phyloP scores from a whole-genome alignment of 2,113 vertebrate genomes.

The Megalops atlanticus region DNA sequence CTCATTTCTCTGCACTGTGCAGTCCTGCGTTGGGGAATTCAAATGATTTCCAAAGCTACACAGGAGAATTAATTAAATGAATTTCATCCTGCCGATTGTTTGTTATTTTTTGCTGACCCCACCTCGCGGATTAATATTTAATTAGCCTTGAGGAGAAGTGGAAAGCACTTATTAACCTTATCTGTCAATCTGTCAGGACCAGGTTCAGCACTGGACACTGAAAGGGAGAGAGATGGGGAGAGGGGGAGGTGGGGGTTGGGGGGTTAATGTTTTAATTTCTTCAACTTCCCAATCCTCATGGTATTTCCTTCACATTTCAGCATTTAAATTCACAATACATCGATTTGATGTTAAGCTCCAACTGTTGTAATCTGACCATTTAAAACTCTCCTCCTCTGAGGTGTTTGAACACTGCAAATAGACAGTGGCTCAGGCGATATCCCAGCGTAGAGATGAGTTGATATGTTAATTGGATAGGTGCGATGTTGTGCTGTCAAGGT shows the following conservation, averaged over 20 bases:
- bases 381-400: background rate
- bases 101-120: slow-evolving; percentile 83
- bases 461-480: slow-evolving; percentile 32
- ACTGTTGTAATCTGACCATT: slow-evolving; percentile 15
- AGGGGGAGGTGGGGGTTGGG: slow-evolving; percentile 42
- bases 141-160: slow-evolving; percentile 80
- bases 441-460: slow-evolving; percentile 12
- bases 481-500: slow-evolving; percentile 26
- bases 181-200: slow-evolving; percentile 75
- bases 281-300: slow-evolving; percentile 28
- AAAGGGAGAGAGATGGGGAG: slow-evolving; percentile 52
- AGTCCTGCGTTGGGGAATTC: slow-evolving; percentile 58
- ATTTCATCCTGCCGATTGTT: slow-evolving; percentile 70
- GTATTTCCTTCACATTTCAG: slow-evolving; percentile 47
- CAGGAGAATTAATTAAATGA: slow-evolving; percentile 81
- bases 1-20: slow-evolving; percentile 29
- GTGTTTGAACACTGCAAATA: background rate
- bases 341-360: background rate
- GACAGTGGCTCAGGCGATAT: background rate
- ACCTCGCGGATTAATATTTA: slow-evolving; percentile 85
- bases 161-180: slow-evolving; percentile 81
- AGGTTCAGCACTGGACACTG: slow-evolving; percentile 27
- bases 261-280: slow-evolving; percentile 44
- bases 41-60: slow-evolving; percentile 65
- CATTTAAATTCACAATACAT: slow-evolving; percentile 46